Evolutionary conservation across 1,140 invertebrate species (phyloP).

Genomic region (Drosophila busckii): DNA sequence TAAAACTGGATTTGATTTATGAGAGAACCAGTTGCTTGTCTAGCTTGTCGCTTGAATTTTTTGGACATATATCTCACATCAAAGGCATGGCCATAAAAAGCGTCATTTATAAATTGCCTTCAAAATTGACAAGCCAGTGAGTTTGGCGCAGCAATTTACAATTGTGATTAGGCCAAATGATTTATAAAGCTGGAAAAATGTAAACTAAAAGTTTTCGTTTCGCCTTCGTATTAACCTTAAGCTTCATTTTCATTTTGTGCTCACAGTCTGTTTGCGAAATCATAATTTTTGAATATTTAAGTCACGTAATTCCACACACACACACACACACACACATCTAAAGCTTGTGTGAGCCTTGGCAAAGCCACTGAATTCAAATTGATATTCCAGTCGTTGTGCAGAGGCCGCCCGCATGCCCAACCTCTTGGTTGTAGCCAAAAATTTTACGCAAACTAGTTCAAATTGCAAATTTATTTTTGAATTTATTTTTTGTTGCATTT

Average conservation of each 20-base stretch:
- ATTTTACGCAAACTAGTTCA: slow-evolving; percentile 23
- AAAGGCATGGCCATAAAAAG: slow-evolving; percentile 47
- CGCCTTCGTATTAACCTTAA: neutral
- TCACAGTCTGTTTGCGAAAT: slow-evolving; percentile 25
- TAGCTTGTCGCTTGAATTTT: slow-evolving; percentile 7
- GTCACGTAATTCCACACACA: slow-evolving; percentile 35
- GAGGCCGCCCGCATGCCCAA: neutral
- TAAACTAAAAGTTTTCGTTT: neutral
- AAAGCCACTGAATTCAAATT: slow-evolving; percentile 34
- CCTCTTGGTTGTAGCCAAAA: neutral
- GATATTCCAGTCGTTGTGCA: slow-evolving; percentile 18
- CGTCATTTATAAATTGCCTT: slow-evolving; percentile 48
- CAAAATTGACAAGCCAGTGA: slow-evolving; percentile 40
- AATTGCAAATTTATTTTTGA: slow-evolving; percentile 10
- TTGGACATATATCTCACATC: slow-evolving; percentile 17
- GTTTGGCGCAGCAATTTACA: slow-evolving; percentile 1
- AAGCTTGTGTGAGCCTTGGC: slow-evolving; percentile 31
- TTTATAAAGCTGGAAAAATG: neutral
- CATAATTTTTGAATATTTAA: slow-evolving; percentile 43
- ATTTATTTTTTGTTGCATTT: slow-evolving; percentile 25
- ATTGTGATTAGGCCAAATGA: neutral
- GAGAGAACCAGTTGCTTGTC: neutral
- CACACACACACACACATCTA: slow-evolving; percentile 17
- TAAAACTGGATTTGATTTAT: neutral
- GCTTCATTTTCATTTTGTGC: slow-evolving; percentile 13